phyloP scores from a whole-genome alignment of 1,140 invertebrate genomes.

The Bombus vancouverensis region DNA sequence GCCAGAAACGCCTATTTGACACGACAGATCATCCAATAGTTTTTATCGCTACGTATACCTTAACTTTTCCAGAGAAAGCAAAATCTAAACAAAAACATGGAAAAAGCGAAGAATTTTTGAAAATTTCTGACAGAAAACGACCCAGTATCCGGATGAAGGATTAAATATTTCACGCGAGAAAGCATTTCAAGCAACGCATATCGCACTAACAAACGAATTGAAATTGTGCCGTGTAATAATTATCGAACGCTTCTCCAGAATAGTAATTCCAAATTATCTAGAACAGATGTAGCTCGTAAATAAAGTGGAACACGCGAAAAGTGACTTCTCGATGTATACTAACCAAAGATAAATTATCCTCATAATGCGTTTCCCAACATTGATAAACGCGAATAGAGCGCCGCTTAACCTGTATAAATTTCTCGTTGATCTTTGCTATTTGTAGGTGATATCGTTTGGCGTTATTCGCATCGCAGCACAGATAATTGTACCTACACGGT shows the following conservation, averaged over 20 bases:
- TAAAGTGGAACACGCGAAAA: constrained; percentile 18
- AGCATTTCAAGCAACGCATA: neutral
- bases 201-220: neutral
- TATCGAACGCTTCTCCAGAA: neutral
- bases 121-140: no score
- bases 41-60: no score
- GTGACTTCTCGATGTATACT: constrained; percentile 13
- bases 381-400: constrained; percentile 10
- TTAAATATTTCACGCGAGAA: neutral
- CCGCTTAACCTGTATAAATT: constrained; percentile 21
- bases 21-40: no score
- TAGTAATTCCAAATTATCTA: neutral
- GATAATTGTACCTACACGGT: neutral
- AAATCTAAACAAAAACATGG: no score
- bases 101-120: no score
- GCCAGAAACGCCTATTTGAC: no score
- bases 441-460: neutral
- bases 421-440: constrained; percentile 16
- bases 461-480: neutral
- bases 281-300: constrained; percentile 15
- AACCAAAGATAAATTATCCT: constrained; percentile 33
- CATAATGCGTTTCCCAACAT: neutral
- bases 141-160: no score
- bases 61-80: no score
- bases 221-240: neutral